Conservation (phyloP, 2,113 vertebrate genomes). For the Lagenorhynchus albirostris region DNA sequence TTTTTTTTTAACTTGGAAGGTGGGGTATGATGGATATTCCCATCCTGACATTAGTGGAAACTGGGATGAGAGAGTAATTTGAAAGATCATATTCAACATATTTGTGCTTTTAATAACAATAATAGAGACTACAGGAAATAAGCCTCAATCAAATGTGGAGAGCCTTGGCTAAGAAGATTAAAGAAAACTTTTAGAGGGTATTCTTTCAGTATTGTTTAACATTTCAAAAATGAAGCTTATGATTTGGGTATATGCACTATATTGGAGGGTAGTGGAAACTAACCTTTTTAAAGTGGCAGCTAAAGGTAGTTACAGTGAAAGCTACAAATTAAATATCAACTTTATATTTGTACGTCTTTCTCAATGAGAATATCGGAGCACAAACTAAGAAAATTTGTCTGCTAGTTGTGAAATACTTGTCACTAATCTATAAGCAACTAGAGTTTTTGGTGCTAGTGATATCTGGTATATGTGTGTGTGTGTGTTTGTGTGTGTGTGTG, state of each 20-base stretch:
- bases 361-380: not conserved
- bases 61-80: not conserved
- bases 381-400: not conserved
- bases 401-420: not conserved
- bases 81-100: not conserved
- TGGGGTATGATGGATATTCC: not conserved
- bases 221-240: not conserved
- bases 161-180: not conserved
- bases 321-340: not conserved
- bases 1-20: not conserved
- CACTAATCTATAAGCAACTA: not conserved
- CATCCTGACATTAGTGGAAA: not conserved
- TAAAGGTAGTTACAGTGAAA: not conserved
- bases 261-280: not conserved
- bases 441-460: not conserved
- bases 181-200: not conserved
- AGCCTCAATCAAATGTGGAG: not conserved
- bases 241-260: not conserved
- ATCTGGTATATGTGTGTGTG: not conserved
- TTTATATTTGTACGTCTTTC: not conserved
- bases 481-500: not conserved
- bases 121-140: not conserved
- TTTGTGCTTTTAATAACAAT: not conserved
- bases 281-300: not conserved
- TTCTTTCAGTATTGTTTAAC: not conserved